Evolutionary conservation across 2,113 vertebrate species (phyloP).

Genomic region (Hirundichthys speculiger): DNA sequence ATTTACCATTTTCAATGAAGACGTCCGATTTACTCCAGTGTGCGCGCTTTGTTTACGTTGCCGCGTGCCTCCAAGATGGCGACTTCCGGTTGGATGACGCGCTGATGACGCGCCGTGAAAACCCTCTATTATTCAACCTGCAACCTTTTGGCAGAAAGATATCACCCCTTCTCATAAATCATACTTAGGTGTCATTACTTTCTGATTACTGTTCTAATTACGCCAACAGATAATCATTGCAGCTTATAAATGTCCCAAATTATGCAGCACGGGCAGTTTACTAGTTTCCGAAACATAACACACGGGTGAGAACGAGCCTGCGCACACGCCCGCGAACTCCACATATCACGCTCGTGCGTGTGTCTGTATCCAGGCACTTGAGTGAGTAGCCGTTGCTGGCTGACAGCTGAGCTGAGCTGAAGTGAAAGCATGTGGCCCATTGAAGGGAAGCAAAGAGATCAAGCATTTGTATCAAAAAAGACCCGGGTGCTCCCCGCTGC

Average conservation of each 20-base stretch:
- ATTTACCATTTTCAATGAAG: no score
- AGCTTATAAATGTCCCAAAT: conserved; percentile 38
- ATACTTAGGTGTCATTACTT: conserved; percentile 67
- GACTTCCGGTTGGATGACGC: no score
- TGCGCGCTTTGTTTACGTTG: no score
- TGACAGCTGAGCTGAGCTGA: conserved; percentile 61
- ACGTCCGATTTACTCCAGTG: no score
- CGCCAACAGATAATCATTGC: no score
- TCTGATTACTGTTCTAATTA: no score
- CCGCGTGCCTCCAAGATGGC: no score
- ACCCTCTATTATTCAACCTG: conserved; percentile 49
- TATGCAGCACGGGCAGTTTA: conserved; percentile 28
- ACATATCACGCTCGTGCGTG: neutral
- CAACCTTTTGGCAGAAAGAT: conserved; percentile 49
- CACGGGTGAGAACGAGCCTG: conserved; percentile 3
- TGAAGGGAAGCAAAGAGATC: conserved; percentile 61
- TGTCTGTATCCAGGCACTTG: conserved; percentile 20
- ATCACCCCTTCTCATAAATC: conserved; percentile 65
- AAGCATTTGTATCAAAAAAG: conserved; percentile 65
- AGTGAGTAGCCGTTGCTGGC: conserved; percentile 35
- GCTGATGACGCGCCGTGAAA: no score
- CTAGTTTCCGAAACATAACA: no score
- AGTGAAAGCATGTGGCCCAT: conserved; percentile 52
- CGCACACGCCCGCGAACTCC: conserved; percentile 1
- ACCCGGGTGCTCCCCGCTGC: conserved; percentile 54